Base-by-base conservation (phyloP, 2,888 invertebrate species). In the Steinernema carpocapsae region DNA sequence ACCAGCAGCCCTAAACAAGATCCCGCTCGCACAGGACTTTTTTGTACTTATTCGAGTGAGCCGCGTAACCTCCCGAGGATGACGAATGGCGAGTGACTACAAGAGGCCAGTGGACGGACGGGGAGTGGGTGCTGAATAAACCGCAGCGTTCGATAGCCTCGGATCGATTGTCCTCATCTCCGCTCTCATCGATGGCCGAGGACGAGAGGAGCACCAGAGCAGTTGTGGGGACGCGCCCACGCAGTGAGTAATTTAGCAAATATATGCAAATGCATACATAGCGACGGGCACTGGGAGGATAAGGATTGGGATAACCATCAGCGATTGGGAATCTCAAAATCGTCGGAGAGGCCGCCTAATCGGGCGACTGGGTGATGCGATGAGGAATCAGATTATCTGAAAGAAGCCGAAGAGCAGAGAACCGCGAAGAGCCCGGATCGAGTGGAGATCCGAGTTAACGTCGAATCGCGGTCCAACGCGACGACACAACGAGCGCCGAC, bases 231-330 rank as follows among this genome's bases (percentile, higher is more conserved):
- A 22, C 64, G 64, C 64, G 64, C 22, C 26, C 64, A 26, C 64
- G 64, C 56, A 64, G 17, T 64, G 64, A 64, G 64, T 64, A 64
- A 64, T 64, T 64, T 26, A 29, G 32, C 26, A 64, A 64, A 64
- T 64, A 52, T 52, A 64, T 64, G 64, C 64, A 64, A 64, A 64
- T 52, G 12, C 52, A 22, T 22, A 24, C 22, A 37, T 48, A 48
- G 48, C 48, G 17, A 17, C 14, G 64, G 24, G 24, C 22, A 56
- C 22, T 4, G 26, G 14, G 37, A 37, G 37, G 37, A 37, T 37
- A 37, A 37, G 37, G 37, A 37, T 10, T 37, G 37, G 64, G 64
- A 64, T 64, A 64, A 64, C 64, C 64, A 64, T 64, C 64, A n/a
- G 48, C 56, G 56, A 56, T 56, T 56, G 64, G 26, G 26, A 37